Evolutionary conservation across 1,140 invertebrate species (phyloP).

Genomic region (Caerostris extrusa): DNA sequence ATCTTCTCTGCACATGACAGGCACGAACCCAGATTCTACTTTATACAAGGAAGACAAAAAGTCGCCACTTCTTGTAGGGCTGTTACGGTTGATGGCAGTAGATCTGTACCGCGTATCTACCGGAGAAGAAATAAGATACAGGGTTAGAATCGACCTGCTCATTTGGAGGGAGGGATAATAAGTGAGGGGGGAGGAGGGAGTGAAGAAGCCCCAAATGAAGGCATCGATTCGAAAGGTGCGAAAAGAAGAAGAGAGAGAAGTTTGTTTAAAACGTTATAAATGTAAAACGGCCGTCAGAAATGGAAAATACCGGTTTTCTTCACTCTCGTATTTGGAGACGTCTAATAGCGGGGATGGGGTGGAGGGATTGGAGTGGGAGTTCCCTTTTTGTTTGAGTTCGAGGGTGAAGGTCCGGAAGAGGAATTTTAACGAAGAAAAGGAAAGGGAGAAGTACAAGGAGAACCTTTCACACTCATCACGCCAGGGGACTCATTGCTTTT

Average conservation of each 20-base stretch:
- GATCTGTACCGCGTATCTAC: not conserved
- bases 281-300: conserved; percentile 69
- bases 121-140: not conserved
- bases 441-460: conserved; percentile 46
- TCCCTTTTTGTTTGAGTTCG: conserved; percentile 71
- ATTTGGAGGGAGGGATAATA: not conserved
- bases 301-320: conserved; percentile 58
- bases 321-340: conserved; percentile 26
- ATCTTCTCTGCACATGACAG: not conserved
- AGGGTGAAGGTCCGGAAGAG: conserved; percentile 52
- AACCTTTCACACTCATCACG: conserved; percentile 63
- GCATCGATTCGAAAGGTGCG: conserved; percentile 54
- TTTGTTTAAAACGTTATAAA: conserved; percentile 74
- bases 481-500: not conserved
- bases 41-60: not conserved
- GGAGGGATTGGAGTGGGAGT: not conserved
- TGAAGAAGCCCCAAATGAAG: conserved; percentile 25
- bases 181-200: not conserved
- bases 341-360: conserved; percentile 12
- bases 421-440: conserved; percentile 72
- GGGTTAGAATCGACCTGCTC: not conserved
- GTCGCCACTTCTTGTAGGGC: not conserved
- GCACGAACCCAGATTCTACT: not conserved
- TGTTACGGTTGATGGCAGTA: not conserved
- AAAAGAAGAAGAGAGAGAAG: conserved; percentile 32